Evolutionary conservation across 92 coral and sea anemone genomes (phyloP), one percentile per base, ranked within the genome.

Genomic region (Zoanthus solanderi): DNA sequence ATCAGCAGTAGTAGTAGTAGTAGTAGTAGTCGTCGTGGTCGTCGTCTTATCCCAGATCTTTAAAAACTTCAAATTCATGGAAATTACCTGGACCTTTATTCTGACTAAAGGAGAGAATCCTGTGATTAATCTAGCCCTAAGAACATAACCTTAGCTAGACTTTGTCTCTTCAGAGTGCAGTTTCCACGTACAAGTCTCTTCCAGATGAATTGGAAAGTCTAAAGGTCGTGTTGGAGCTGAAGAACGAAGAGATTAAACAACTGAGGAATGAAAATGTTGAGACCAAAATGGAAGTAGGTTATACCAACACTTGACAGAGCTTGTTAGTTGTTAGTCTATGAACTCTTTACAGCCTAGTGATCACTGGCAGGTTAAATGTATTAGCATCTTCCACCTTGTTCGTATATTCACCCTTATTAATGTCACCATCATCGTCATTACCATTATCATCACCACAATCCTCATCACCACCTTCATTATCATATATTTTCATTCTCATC

Each of bases 151-250:
- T 37, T 37, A 37, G 42, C 42, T 37, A 2, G 42, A 37, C 42
- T 37, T 37, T 37, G 42, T 37, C 42, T 45, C 9, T 34, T 5
- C 67, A 97, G 99, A 98, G 92, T 52, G 99, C 95, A n/a, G 91
- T 95, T 72, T 93, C 94, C 73, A 90, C 89, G 90, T 97, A 92
- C 91, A 95, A 97, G 85, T 88, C 94, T 23, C 88, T 97, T 61
- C 99, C 99, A 12, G 98, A 86, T 10, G 99, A 97, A 56, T 90
- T 97, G 66, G 99, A 95, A 71, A 97, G 99, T 72, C 92, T 95
- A 75, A 97, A 95, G 84, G 94, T 92, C 52, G 99, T 97, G 54
- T 73, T 97, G 46, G 99, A 97, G 54, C 89, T 97, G 97, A 93
- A 94, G 81, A 97, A 95, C 53, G 96, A 89, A 54, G 98, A 97